Percentiles rank a stretch among this genome's conserved stretches.
These are phyloP conservation scores for Pipra filicauda DNA, from an alignment of 2,113 vertebrate species.

Conservation along the genomic window DNA sequence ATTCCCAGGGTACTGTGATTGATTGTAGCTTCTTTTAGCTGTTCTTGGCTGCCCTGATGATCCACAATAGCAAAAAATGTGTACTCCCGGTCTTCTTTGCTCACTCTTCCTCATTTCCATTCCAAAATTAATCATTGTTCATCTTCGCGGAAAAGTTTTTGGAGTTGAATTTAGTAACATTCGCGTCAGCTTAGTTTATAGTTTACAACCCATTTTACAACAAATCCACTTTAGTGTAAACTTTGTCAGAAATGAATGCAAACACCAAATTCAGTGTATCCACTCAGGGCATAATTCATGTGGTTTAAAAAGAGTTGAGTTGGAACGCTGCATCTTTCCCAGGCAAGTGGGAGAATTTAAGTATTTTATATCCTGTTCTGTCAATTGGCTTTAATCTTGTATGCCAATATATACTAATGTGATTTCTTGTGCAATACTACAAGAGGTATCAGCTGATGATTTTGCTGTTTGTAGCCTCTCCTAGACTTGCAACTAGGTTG, in stretches of 20 bases:
- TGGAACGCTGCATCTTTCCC: background rate
- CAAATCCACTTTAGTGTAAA: background rate
- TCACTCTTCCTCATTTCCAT: background rate
- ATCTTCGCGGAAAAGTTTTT: background rate
- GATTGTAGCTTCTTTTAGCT: background rate
- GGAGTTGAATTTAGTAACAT: slow-evolving; percentile 1
- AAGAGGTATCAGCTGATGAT: background rate
- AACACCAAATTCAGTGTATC: background rate
- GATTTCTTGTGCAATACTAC: background rate
- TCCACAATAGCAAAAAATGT: background rate
- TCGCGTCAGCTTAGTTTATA: background rate
- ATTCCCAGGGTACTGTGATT: background rate
- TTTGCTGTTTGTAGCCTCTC: background rate
- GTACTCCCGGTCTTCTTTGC: background rate
- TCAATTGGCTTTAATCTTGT: background rate
- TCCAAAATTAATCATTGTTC: background rate
- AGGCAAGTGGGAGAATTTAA: background rate
- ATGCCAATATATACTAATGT: background rate
- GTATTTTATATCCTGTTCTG: background rate
- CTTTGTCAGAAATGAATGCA: background rate
- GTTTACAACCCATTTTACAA: background rate
- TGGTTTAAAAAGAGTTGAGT: background rate
- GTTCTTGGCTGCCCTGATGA: background rate
- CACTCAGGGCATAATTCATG: background rate
- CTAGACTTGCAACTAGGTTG: background rate